These are phyloP conservation scores for Eira barbara DNA, from an alignment of 2,113 vertebrate species.

Conservation along the genomic window DNA sequence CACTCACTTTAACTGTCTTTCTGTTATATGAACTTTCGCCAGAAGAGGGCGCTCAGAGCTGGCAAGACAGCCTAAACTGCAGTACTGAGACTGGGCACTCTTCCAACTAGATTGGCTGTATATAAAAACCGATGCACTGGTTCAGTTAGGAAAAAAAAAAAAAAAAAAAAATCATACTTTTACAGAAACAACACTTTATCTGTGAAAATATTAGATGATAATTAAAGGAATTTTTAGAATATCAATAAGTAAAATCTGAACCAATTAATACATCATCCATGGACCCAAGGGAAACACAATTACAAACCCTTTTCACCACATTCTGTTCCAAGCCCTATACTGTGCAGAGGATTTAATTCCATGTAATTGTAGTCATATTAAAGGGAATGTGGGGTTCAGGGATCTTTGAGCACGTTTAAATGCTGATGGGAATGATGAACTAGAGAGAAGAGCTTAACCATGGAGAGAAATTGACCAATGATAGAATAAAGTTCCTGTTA, in stretches of 20 bases:
- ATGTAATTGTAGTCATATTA: not conserved
- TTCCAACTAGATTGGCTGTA: not conserved
- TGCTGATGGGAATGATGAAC: not conserved
- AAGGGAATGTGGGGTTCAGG: not conserved
- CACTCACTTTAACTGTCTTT: not conserved
- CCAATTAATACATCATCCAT: not conserved
- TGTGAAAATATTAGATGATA: not conserved
- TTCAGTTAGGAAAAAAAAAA: not conserved
- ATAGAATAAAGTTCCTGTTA: not conserved
- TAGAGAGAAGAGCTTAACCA: not conserved
- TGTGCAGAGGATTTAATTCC: not conserved
- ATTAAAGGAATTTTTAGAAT: not conserved
- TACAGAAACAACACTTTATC: not conserved
- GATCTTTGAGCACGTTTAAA: not conserved
- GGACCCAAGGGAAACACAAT: not conserved
- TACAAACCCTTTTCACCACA: not conserved
- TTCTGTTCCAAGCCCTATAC: not conserved
- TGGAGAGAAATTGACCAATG: not conserved
- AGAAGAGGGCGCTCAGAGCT: conserved; percentile 55
- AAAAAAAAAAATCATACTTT: not conserved
- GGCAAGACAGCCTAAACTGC: not conserved
- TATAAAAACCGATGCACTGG: not conserved
- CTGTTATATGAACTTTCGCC: not conserved
- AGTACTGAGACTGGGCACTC: not conserved
- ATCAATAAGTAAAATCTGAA: not conserved